These are phyloP conservation scores for Zelleria hepariella DNA, from an alignment of 2,888 invertebrate species.

Conservation along the genomic window DNA sequence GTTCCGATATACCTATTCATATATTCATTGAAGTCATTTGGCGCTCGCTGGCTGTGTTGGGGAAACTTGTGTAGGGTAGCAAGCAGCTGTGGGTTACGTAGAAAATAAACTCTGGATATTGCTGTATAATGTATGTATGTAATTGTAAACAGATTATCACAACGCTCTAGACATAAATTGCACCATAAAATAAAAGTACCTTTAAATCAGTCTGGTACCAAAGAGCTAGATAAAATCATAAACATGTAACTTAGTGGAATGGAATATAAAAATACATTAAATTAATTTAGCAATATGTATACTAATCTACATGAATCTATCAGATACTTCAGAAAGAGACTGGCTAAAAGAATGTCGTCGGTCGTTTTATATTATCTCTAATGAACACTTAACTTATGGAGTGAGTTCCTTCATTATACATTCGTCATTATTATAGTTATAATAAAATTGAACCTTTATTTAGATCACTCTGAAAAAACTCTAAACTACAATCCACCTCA, in stretches of 20 bases:
- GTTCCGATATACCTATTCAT: too few species aligned
- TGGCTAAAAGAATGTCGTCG: slow-evolving; percentile 57
- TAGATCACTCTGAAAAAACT: slow-evolving; percentile 40
- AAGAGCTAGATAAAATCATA: slow-evolving; percentile 60
- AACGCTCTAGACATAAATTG: slow-evolving; percentile 72
- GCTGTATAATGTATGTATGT: slow-evolving; percentile 60
- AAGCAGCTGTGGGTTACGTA: neutral
- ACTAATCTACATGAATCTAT: slow-evolving; percentile 33
- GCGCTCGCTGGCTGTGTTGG: too few species aligned
- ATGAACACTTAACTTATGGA: slow-evolving; percentile 67
- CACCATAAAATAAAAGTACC: slow-evolving; percentile 72
- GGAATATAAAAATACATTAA: slow-evolving; percentile 70
- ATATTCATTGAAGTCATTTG: too few species aligned
- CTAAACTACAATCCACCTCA: slow-evolving; percentile 47
- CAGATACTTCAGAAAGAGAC: slow-evolving; percentile 55
- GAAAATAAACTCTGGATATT: neutral
- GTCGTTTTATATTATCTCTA: slow-evolving; percentile 57
- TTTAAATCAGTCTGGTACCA: slow-evolving; percentile 71
- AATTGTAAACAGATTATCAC: slow-evolving; percentile 72
- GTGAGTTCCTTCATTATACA: slow-evolving; percentile 42
- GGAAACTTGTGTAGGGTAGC: too few species aligned
- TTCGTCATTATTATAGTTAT: slow-evolving; percentile 25
- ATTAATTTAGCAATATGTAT: slow-evolving; percentile 61
- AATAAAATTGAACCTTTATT: slow-evolving; percentile 58
- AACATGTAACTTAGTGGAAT: slow-evolving; percentile 44